These are phyloP conservation scores for Eclectus roratus DNA, from an alignment of 2,113 vertebrate genomes.

Conservation along the genomic window DNA sequence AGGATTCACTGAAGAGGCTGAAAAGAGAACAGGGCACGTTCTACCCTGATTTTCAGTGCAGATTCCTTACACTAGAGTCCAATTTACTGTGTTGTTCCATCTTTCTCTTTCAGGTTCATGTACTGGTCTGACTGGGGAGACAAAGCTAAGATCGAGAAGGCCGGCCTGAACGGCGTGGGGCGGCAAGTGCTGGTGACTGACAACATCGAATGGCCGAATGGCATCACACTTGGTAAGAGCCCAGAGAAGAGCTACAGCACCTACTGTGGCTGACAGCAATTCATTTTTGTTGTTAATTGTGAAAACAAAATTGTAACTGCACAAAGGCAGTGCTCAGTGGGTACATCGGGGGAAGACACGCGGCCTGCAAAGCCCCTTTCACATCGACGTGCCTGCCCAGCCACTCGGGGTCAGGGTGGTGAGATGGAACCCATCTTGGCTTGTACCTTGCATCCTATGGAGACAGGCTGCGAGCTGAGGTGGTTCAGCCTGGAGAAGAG, in stretches of 20 bases:
- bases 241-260: background rate
- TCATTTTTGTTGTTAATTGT: background rate
- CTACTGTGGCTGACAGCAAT: background rate
- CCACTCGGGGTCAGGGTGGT: rapidly evolving
- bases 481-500: background rate
- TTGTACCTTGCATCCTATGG: background rate
- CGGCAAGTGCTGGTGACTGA: slow-evolving; percentile 89
- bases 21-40: background rate
- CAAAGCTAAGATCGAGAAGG: slow-evolving; percentile 94
- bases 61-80: background rate
- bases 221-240: slow-evolving; percentile 91
- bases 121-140: slow-evolving; percentile 99
- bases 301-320: background rate
- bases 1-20: background rate
- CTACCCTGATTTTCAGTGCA: background rate
- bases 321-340: background rate
- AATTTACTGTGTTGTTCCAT: background rate
- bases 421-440: background rate
- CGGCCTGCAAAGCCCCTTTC: background rate
- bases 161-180: slow-evolving; percentile 91
- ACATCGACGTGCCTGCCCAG: background rate
- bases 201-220: slow-evolving; percentile 97
- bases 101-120: slow-evolving; percentile 84
- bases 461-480: background rate
- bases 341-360: background rate